phyloP scores from a whole-genome alignment of 2,888 invertebrate genomes.

The Orchesellides sinensis region DNA sequence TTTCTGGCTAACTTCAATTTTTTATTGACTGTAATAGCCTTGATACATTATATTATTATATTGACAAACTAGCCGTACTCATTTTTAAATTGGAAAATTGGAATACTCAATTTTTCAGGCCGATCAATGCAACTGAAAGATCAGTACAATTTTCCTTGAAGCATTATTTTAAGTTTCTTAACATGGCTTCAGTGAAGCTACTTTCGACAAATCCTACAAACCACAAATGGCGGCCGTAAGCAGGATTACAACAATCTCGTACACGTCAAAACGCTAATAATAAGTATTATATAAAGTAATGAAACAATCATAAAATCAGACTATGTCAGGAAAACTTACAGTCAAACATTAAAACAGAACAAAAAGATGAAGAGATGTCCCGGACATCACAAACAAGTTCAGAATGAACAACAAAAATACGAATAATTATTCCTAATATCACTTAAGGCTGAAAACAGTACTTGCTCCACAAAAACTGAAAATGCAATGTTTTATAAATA shows the following conservation, averaged over 20 bases:
- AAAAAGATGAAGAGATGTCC: conserved; percentile 21
- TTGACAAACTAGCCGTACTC: conserved; percentile 55
- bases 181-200: conserved; percentile 60
- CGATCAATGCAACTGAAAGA: conserved; percentile 40
- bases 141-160: conserved; percentile 42
- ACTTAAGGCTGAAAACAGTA: background rate
- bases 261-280: background rate
- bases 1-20: conserved; percentile 4
- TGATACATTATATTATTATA: background rate
- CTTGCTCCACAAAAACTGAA: background rate
- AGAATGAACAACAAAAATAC: conserved; percentile 5
- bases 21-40: conserved; percentile 12
- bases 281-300: conserved; percentile 11
- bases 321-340: background rate
- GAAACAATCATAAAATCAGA: background rate
- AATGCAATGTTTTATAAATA: background rate
- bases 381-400: conserved; percentile 36
- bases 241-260: conserved; percentile 61
- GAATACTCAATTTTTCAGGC: conserved; percentile 52
- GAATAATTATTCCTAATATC: conserved; percentile 3
- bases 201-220: conserved; percentile 53
- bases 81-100: conserved; percentile 47
- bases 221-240: conserved; percentile 40
- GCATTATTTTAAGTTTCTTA: conserved; percentile 14
- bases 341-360: conserved; percentile 3